These are phyloP conservation scores for Drosophila suzukii DNA, from an alignment of 1,140 invertebrate species.

Conservation along the genomic window DNA sequence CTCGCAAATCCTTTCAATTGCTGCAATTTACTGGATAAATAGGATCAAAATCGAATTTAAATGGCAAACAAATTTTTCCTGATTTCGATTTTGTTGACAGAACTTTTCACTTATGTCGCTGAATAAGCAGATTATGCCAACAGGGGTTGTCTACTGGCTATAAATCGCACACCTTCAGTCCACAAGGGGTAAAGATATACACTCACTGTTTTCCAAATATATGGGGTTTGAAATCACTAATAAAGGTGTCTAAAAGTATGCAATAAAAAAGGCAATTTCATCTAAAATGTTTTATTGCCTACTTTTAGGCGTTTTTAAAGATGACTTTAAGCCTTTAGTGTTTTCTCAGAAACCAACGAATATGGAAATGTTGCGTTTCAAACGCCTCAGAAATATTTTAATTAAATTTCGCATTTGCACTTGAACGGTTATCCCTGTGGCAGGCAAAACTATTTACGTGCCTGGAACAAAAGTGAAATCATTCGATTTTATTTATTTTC, in stretches of 20 bases:
- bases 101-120: slow-evolving; percentile 81
- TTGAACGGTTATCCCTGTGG: slow-evolving; percentile 48
- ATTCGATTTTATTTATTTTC: slow-evolving; percentile 77
- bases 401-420: slow-evolving; percentile 69
- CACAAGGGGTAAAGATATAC: slow-evolving; percentile 21
- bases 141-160: slow-evolving; percentile 54
- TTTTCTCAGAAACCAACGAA: neutral
- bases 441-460: slow-evolving; percentile 57
- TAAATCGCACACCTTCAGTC: slow-evolving; percentile 47
- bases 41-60: slow-evolving; percentile 84
- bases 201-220: too few relatives aligned
- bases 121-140: slow-evolving; percentile 78
- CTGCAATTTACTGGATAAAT: slow-evolving; percentile 83
- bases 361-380: slow-evolving; percentile 23
- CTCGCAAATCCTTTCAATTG: slow-evolving; percentile 82
- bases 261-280: too few relatives aligned
- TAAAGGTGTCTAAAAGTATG: too few relatives aligned
- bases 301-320: too few relatives aligned
- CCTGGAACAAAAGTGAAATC: slow-evolving; percentile 64
- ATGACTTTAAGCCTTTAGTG: too few relatives aligned
- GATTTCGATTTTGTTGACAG: slow-evolving; percentile 83
- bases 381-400: slow-evolving; percentile 51
- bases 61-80: slow-evolving; percentile 81
- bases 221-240: too few relatives aligned
- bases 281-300: too few relatives aligned